A percentile compares a stretch with the other conserved stretches of the same genome.
Conservation (phyloP, 2,797 vertebrate species). For the Prionace glauca region DNA sequence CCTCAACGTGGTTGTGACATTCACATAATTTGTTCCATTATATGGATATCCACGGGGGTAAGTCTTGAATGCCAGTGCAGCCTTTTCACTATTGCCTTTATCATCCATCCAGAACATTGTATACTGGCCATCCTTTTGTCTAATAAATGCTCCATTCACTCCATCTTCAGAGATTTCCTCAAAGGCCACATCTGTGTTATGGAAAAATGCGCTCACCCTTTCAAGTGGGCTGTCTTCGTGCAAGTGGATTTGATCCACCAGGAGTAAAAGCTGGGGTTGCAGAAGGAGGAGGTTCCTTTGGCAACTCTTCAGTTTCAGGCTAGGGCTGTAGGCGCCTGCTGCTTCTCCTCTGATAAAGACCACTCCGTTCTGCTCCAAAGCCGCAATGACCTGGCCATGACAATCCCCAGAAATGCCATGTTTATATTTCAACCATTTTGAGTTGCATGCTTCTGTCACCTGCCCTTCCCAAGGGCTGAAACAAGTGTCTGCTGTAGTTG, state of each 20-base stretch:
- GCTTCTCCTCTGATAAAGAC: conserved; percentile 89
- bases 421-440: conserved; percentile 95
- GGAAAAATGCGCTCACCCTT: conserved; percentile 82
- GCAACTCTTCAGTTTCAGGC: conserved; percentile 72
- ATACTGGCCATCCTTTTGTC: conserved; percentile 71
- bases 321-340: conserved; percentile 73
- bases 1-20: conserved; percentile 79
- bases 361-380: conserved; percentile 69
- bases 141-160: conserved; percentile 76
- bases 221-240: conserved; percentile 69
- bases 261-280: conserved; percentile 85
- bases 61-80: conserved; percentile 66
- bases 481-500: conserved; percentile 70
- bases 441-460: conserved; percentile 88
- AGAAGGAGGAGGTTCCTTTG: conserved; percentile 87
- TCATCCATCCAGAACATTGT: conserved; percentile 98
- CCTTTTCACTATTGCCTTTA: conserved; percentile 76
- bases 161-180: conserved; percentile 66
- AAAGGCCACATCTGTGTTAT: conserved; percentile 88
- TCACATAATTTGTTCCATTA: conserved; percentile 89
- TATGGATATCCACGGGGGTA: conserved; percentile 87
- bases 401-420: conserved; percentile 75
- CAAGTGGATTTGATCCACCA: conserved; percentile 84
- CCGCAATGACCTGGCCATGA: conserved; percentile 75
- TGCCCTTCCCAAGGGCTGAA: conserved; percentile 92